These are phyloP conservation scores for Phaenicophaeus curvirostris DNA, from an alignment of 2,797 vertebrate genomes.

Conservation along the genomic window DNA sequence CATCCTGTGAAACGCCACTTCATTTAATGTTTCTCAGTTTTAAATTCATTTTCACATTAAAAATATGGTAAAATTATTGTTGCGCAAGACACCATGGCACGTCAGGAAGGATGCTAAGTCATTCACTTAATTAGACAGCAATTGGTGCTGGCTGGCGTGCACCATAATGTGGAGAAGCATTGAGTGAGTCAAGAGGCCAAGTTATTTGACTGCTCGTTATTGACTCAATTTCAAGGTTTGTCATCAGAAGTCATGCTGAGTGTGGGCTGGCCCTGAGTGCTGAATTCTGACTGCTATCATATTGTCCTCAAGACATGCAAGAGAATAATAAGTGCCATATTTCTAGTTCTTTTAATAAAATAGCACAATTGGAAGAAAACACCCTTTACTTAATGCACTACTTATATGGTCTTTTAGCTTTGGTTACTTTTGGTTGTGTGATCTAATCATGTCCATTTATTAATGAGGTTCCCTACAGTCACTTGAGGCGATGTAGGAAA, in stretches of 20 bases:
- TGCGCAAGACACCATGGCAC: background rate
- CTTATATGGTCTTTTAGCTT: background rate
- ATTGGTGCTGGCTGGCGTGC: background rate
- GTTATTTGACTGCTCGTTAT: background rate
- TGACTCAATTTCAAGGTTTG: background rate
- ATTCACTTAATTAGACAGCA: background rate
- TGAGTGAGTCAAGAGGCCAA: background rate
- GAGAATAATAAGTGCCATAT: background rate
- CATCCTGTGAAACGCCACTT: background rate
- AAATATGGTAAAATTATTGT: background rate
- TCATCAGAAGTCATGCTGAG: background rate
- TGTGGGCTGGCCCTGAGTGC: accelerated
- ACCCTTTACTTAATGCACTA: background rate
- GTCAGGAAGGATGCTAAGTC: background rate
- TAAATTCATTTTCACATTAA: background rate
- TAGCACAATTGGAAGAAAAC: background rate
- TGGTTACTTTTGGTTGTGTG: background rate
- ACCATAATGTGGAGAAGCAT: background rate
- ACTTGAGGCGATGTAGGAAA: background rate
- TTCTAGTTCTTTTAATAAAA: background rate
- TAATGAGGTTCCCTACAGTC: background rate
- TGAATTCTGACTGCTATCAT: background rate
- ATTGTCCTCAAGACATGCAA: background rate
- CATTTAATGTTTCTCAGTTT: background rate
- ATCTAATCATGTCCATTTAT: background rate